These are phyloP conservation scores for Darevskia nairensis DNA, from an alignment of 2,797 vertebrate genomes.

Conservation along the genomic window DNA sequence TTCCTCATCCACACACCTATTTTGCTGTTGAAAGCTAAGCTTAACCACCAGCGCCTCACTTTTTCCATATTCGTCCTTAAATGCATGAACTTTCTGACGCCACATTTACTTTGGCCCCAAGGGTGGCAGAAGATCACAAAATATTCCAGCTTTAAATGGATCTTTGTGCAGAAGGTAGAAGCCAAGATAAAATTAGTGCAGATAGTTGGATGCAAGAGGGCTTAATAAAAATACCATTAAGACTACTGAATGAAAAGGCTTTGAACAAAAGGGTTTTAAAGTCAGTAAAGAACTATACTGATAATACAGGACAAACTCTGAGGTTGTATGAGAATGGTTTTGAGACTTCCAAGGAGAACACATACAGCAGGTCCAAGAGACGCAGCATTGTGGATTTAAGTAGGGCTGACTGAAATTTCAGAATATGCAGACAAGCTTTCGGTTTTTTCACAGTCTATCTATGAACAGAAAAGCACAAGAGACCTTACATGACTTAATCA, in stretches of 20 bases:
- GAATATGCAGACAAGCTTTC: neutral
- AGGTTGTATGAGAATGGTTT: neutral
- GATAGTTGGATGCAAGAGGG: neutral
- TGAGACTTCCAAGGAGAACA: neutral
- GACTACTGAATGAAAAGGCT: neutral
- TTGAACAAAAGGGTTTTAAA: neutral
- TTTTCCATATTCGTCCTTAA: neutral
- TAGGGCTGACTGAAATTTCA: neutral
- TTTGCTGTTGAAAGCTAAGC: neutral
- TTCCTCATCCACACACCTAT: neutral
- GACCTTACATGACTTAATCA: neutral
- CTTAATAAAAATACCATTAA: neutral
- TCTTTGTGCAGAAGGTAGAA: neutral
- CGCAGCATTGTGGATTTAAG: neutral
- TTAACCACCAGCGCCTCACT: neutral
- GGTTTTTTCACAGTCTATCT: neutral
- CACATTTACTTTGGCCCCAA: neutral
- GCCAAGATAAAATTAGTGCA: neutral
- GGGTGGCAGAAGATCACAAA: no score
- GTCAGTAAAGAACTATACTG: neutral
- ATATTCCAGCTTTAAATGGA: neutral
- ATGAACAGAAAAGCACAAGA: conserved; percentile 35
- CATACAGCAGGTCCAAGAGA: neutral
- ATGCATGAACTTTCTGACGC: no score
- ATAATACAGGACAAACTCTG: neutral